Conservation (phyloP, 1,140 invertebrate species). For the Akabosia matsudoensis region DNA sequence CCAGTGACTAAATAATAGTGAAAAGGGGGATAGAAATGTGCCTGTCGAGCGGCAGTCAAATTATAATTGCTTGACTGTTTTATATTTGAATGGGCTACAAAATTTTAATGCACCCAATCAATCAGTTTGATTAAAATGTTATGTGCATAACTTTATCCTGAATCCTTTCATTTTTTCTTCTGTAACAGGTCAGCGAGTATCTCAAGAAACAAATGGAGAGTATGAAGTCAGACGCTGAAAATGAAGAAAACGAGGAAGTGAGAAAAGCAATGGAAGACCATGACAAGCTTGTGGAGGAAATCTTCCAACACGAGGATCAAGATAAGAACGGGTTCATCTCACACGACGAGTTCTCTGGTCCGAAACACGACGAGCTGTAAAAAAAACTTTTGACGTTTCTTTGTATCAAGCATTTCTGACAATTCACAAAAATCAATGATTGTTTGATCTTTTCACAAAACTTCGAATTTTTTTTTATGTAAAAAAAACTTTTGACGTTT, state of each 20-base stretch:
- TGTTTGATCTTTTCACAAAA: not conserved
- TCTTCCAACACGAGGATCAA: slow-evolving; percentile 94
- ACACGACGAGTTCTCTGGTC: slow-evolving; percentile 91
- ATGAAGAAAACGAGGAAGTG: slow-evolving; percentile 66
- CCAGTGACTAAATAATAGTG: no score
- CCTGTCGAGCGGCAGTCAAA: not conserved
- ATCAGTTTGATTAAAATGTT: no score
- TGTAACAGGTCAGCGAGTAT: slow-evolving; percentile 76
- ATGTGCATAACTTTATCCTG: no score
- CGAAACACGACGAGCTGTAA: slow-evolving; percentile 95
- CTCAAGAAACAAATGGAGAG: slow-evolving; percentile 85
- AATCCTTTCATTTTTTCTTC: no score
- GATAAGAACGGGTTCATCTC: slow-evolving; percentile 94
- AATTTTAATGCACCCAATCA: no score
- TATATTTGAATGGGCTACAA: not conserved
- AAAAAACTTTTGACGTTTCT: no score
- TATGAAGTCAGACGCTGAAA: slow-evolving; percentile 58
- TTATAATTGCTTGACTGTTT: not conserved
- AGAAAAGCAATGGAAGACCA: slow-evolving; percentile 83
- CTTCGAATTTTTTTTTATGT: slow-evolving; percentile 7
- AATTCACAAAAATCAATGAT: slow-evolving; percentile 21
- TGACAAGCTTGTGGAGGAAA: slow-evolving; percentile 90
- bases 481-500: no score
- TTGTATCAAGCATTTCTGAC: not conserved
- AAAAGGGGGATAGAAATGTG: no score